These are phyloP conservation scores for Chironomus riparius DNA, from an alignment of 2,888 invertebrate genomes.

Conservation along the genomic window DNA sequence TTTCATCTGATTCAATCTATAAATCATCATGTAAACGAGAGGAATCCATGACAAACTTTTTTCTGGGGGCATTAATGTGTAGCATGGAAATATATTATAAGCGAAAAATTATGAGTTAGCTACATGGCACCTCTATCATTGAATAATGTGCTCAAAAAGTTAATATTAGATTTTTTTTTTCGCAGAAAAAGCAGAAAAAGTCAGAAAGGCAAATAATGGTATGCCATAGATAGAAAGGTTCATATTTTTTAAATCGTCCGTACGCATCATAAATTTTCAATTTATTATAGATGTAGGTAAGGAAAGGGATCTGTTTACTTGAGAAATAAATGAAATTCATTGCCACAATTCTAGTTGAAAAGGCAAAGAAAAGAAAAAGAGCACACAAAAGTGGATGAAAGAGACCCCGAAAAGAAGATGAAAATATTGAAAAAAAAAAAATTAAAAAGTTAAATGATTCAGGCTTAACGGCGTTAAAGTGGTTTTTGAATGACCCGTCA, in stretches of 20 bases:
- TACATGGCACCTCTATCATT: too few relatives aligned
- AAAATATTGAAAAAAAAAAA: not conserved
- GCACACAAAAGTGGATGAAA: not conserved
- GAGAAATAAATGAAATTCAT: not conserved
- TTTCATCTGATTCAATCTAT: too few relatives aligned
- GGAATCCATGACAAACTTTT: too few relatives aligned
- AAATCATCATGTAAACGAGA: too few relatives aligned
- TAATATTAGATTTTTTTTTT: too few relatives aligned
- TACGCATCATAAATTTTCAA: not conserved
- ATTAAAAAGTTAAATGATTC: not conserved
- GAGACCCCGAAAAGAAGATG: not conserved
- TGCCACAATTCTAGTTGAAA: not conserved
- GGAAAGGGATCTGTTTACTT: not conserved
- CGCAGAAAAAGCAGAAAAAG: too few relatives aligned
- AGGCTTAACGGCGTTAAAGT: not conserved
- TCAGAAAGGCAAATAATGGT: too few relatives aligned
- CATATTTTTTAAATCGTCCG: not conserved
- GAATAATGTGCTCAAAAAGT: too few relatives aligned
- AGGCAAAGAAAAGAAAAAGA: not conserved
- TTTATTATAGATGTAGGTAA: not conserved
- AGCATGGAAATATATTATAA: too few relatives aligned
- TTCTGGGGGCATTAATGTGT: too few relatives aligned
- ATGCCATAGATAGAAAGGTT: not conserved
- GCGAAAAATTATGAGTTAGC: too few relatives aligned
- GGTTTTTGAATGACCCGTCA: not conserved